Evolutionary conservation across 2,888 invertebrate species (phyloP).

Genomic region (Thysanoteuthis rhombus): DNA sequence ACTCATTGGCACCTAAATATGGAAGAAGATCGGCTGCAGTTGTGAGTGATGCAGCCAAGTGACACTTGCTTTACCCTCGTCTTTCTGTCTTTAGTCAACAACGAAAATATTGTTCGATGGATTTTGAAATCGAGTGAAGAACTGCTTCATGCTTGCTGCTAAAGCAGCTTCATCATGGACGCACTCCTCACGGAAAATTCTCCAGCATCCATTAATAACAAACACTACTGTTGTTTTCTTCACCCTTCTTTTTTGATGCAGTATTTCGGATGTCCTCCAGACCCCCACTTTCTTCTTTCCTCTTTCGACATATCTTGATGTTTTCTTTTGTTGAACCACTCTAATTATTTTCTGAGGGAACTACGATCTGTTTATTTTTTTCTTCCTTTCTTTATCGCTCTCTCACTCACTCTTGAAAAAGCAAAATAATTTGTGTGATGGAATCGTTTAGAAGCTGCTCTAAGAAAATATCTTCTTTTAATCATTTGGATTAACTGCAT

Average conservation of each 20-base stretch:
- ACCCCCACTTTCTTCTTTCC: background rate
- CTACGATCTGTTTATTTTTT: background rate
- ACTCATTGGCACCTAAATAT: background rate
- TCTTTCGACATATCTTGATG: background rate
- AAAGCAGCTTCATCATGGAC: slow-evolving; percentile 23
- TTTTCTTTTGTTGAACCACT: background rate
- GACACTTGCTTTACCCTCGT: background rate
- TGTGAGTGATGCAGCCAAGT: background rate
- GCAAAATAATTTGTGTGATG: background rate
- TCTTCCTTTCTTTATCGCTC: background rate
- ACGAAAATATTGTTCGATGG: background rate
- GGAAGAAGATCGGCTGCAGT: background rate
- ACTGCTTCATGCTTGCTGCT: background rate
- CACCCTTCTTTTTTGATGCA: slow-evolving; percentile 30
- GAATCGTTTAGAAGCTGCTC: background rate
- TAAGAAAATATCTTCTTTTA: background rate
- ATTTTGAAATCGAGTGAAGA: background rate
- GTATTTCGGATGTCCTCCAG: slow-evolving; percentile 30
- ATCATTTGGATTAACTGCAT: background rate
- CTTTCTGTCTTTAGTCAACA: background rate
- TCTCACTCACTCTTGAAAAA: background rate
- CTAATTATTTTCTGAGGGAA: background rate
- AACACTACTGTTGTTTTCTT: slow-evolving; percentile 27
- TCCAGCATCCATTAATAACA: slow-evolving; percentile 26
- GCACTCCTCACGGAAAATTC: slow-evolving; percentile 19